Conservation (phyloP, 92 coral and sea anemone species). For the Isaurus tuberculatus region DNA sequence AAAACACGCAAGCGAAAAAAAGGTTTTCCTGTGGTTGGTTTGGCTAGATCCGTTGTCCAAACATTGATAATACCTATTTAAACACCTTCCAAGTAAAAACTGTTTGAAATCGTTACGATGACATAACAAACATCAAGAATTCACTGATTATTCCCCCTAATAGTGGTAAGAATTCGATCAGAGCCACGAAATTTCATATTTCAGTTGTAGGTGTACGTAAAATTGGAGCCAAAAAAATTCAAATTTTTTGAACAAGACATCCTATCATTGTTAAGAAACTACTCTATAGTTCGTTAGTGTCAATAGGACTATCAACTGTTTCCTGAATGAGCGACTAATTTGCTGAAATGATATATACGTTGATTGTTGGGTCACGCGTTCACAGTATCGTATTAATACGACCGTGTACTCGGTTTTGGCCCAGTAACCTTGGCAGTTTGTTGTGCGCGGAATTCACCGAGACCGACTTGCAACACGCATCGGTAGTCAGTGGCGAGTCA, state of each 20-base stretch:
- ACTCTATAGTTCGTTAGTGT: conserved; percentile 33
- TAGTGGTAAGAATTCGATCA: neutral
- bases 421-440: neutral
- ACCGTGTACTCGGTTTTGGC: neutral
- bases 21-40: conserved; percentile 31
- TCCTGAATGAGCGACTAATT: conserved; percentile 48
- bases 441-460: neutral
- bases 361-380: conserved; percentile 46
- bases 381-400: conserved; percentile 12
- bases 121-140: neutral
- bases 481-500: neutral
- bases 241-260: neutral
- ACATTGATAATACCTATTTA: conserved; percentile 45
- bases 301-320: conserved; percentile 48
- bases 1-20: conserved; percentile 31
- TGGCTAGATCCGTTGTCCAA: conserved; percentile 36
- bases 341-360: conserved; percentile 35
- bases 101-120: neutral
- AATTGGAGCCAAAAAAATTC: neutral
- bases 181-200: neutral
- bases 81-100: neutral
- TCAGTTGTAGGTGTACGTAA: neutral
- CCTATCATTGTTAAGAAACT: conserved; percentile 18
- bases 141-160: neutral
- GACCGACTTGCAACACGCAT: neutral